Evolutionary conservation across 2,888 invertebrate species (phyloP).

Genomic region (Schizotus pectinicornis): DNA sequence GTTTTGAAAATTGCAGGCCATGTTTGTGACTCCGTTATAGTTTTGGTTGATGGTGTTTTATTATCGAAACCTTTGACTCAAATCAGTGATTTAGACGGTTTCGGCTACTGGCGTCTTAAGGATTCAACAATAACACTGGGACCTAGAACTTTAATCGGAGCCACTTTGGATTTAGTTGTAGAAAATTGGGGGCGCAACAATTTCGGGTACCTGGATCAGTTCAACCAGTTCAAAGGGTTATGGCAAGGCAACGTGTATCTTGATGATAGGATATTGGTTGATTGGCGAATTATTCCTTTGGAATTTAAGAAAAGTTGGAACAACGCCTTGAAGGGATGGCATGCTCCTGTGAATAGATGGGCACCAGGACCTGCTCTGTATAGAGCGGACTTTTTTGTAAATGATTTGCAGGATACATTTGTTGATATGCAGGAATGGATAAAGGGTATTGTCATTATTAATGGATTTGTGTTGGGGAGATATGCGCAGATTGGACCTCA

Average conservation of each 20-base stretch:
- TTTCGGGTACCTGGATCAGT: constrained; percentile 54
- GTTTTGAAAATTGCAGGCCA: constrained; percentile 54
- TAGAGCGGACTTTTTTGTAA: constrained; percentile 58
- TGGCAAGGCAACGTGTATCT: constrained; percentile 59
- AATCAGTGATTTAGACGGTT: constrained; percentile 46
- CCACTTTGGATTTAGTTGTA: constrained; percentile 58
- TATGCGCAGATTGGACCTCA: constrained; percentile 86
- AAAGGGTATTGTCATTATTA: constrained; percentile 82
- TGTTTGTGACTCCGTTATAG: constrained; percentile 61
- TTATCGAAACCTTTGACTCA: constrained; percentile 14
- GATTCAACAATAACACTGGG: constrained; percentile 41
- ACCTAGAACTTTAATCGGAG: constrained; percentile 34
- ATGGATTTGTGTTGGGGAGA: constrained; percentile 83
- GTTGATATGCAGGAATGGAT: constrained; percentile 78
- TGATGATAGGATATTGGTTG: constrained; percentile 52
- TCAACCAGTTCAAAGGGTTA: constrained; percentile 55
- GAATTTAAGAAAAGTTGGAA: constrained; percentile 62
- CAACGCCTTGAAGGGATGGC: constrained; percentile 50
- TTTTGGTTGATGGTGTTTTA: constrained; percentile 17
- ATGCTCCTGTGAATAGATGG: constrained; percentile 72
- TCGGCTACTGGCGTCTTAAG: constrained; percentile 56
- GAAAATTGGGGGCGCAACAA: constrained; percentile 88
- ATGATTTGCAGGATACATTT: constrained; percentile 67
- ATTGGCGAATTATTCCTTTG: constrained; percentile 61
- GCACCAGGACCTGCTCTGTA: constrained; percentile 67